phyloP scores from a whole-genome alignment of 2,888 invertebrate genomes.

The Incurvaria masculella region DNA sequence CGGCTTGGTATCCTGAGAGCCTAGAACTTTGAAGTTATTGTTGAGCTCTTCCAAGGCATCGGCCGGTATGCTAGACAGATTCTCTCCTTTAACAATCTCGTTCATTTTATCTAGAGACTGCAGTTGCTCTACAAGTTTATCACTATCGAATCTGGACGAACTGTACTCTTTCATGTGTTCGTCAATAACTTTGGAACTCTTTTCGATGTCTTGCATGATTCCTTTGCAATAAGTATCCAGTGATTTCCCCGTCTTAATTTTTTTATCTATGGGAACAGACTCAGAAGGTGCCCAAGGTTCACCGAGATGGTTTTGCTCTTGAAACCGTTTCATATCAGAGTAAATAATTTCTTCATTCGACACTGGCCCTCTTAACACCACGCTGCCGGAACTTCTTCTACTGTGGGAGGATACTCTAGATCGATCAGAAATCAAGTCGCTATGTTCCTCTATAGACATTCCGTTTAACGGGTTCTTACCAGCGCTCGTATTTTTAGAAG shows the following conservation, averaged over 20 bases:
- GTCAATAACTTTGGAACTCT: conserved; percentile 45
- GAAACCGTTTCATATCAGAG: conserved; percentile 23
- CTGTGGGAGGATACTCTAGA: conserved; percentile 38
- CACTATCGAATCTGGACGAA: conserved; percentile 40
- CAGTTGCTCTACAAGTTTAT: conserved; percentile 46
- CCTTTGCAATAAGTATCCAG: conserved; percentile 45
- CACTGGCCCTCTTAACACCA: conserved; percentile 28
- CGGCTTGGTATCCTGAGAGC: conserved; percentile 29
- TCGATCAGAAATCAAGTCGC: conserved; percentile 20
- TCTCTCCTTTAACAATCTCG: conserved; percentile 34
- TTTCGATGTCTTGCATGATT: conserved; percentile 44
- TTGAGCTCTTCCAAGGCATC: conserved; percentile 36
- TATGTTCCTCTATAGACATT: conserved; percentile 38
- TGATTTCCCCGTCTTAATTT: conserved; percentile 26
- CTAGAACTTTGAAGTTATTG: conserved; percentile 41
- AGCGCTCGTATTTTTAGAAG: conserved; percentile 32
- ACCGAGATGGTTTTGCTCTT: conserved; percentile 21
- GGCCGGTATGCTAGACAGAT: conserved; percentile 28
- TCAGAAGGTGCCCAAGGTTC: conserved; percentile 24
- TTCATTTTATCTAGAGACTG: conserved; percentile 49
- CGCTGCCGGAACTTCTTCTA: conserved; percentile 33
- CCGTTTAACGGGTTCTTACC: conserved; percentile 34
- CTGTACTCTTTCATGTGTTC: conserved; percentile 49
- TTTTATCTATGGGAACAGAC: conserved; percentile 26
- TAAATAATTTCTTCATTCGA: conserved; percentile 25